These are phyloP conservation scores for Puffinus mauretanicus DNA, from an alignment of 2,113 vertebrate genomes.

Conservation along the genomic window DNA sequence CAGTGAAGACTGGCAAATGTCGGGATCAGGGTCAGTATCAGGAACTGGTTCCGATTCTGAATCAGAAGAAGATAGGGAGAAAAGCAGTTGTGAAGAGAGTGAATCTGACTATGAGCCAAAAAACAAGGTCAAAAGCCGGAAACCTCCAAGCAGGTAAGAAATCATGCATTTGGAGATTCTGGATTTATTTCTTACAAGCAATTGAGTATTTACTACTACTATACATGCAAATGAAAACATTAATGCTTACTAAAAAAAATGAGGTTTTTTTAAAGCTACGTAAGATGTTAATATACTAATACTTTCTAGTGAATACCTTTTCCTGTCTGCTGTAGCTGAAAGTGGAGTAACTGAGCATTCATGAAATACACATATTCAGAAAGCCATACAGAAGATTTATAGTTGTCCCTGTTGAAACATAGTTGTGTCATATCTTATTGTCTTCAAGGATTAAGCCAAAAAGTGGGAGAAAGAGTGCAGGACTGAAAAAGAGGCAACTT, in stretches of 20 bases:
- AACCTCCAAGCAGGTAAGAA: conserved; percentile 89
- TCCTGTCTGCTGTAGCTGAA: neutral
- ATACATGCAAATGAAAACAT: rapidly evolving
- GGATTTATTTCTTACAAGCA: neutral
- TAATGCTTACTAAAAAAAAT: neutral
- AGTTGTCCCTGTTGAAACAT: neutral
- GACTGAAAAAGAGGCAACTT: conserved; percentile 83
- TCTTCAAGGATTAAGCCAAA: conserved; percentile 84
- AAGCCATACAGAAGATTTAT: neutral
- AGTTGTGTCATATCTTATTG: neutral
- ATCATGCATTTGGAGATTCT: neutral
- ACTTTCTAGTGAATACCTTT: neutral
- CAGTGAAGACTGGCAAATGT: conserved; percentile 88
- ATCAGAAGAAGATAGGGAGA: conserved; percentile 80
- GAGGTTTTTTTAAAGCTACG: neutral
- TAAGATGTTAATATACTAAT: neutral
- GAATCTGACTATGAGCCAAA: conserved; percentile 97
- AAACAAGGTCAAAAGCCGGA: conserved; percentile 92
- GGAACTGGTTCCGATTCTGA: conserved; percentile 83
- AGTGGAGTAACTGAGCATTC: neutral
- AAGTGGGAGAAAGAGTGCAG: conserved; percentile 87
- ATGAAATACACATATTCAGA: neutral
- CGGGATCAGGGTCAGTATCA: conserved; percentile 84
- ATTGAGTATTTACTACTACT: neutral
- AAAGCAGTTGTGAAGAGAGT: conserved; percentile 88